Conservation (phyloP, 2,888 invertebrate genomes). For the Aethes cnicana region DNA sequence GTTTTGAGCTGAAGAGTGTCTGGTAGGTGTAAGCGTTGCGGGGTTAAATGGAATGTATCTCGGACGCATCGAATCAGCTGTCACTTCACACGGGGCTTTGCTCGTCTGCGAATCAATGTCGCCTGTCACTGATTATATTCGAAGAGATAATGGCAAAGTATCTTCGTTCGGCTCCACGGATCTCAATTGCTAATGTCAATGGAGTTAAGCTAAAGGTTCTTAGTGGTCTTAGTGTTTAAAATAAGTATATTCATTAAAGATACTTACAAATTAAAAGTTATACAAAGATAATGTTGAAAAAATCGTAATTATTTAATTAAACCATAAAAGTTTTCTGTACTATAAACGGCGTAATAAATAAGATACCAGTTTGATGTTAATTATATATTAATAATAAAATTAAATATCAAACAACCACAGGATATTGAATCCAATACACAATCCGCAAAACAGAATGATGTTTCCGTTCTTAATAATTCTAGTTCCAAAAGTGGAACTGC, state of each 20-base stretch:
- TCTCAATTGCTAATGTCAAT: neutral
- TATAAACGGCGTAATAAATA: too few relatives aligned
- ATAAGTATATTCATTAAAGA: too few relatives aligned
- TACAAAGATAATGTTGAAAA: too few relatives aligned
- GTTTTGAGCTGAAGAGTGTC: constrained; percentile 19
- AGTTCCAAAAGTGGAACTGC: constrained; percentile 18
- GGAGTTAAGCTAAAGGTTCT: too few relatives aligned
- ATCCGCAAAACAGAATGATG: constrained; percentile 24
- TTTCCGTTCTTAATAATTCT: constrained; percentile 26
- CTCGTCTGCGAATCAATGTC: constrained; percentile 54
- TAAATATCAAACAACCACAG: constrained; percentile 20
- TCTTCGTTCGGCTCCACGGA: constrained; percentile 2
- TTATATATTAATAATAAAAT: constrained; percentile 21
- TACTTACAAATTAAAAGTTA: too few relatives aligned
- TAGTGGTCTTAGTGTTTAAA: too few relatives aligned
- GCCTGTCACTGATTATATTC: constrained; percentile 38
- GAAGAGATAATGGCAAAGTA: constrained; percentile 21
- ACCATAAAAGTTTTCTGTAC: too few relatives aligned
- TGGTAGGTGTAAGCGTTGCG: constrained; percentile 26
- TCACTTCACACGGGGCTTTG: constrained; percentile 72
- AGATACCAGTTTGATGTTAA: too few relatives aligned
- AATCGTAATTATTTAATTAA: too few relatives aligned
- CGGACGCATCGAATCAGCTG: constrained; percentile 66
- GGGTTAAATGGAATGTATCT: constrained; percentile 49
- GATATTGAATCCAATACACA: constrained; percentile 20